Percentiles rank a stretch among this genome's conserved stretches.
Conservation (phyloP, 2,888 invertebrate species). For the Epirrhoe alternata region DNA sequence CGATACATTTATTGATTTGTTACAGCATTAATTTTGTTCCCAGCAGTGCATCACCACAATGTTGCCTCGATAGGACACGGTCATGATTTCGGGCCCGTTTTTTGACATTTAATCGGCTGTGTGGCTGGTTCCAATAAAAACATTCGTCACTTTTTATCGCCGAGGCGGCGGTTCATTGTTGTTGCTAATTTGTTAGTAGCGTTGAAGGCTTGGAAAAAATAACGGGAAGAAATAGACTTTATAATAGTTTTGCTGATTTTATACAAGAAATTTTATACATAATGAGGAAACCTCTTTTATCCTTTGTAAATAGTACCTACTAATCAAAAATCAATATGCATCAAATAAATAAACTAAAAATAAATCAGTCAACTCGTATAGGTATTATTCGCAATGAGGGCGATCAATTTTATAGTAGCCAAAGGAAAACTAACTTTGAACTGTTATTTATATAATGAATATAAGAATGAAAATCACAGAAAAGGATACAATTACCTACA, state of each 20-base stretch:
- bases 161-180: conserved; percentile 55
- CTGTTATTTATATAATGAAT: neutral
- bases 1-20: conserved; percentile 85
- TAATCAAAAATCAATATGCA: neutral
- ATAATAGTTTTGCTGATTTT: neutral
- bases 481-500: neutral
- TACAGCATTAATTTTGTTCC: conserved; percentile 84
- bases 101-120: conserved; percentile 53
- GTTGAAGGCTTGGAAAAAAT: neutral
- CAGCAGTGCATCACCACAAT: conserved; percentile 74
- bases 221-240: neutral
- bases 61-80: conserved; percentile 64
- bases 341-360: neutral
- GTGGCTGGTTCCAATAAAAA: conserved; percentile 53
- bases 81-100: conserved; percentile 60
- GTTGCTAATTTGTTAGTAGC: conserved; percentile 49
- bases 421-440: neutral
- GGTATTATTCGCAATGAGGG: neutral
- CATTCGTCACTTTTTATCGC: conserved; percentile 52
- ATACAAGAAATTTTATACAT: neutral
- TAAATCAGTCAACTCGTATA: neutral
- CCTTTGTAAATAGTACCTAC: neutral
- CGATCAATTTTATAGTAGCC: neutral
- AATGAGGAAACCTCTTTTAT: neutral
- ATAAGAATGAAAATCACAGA: neutral